These are phyloP conservation scores for Aproaerema taeniolella DNA, from an alignment of 2,888 invertebrate species.

Conservation along the genomic window DNA sequence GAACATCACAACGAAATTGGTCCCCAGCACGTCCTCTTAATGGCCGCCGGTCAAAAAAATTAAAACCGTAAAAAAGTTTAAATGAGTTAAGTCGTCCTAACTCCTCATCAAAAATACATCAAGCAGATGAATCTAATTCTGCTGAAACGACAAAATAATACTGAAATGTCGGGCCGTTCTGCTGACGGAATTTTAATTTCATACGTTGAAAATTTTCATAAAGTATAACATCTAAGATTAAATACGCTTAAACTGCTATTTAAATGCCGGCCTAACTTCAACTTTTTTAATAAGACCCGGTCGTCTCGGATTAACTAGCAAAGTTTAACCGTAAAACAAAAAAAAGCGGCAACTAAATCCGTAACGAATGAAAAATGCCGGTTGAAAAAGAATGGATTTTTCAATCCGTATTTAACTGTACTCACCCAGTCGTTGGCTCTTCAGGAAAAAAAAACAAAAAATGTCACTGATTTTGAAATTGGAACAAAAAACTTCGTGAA, in stretches of 20 bases:
- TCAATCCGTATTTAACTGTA: conserved; percentile 19
- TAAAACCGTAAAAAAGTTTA: not conserved
- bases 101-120: conserved; percentile 11
- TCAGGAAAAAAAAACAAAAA: conserved; percentile 24
- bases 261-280: conserved; percentile 41
- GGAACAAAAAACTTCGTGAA: conserved; percentile 24
- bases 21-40: too few relatives aligned
- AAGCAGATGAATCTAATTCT: conserved; percentile 7
- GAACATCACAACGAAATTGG: too few relatives aligned
- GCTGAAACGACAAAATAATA: conserved; percentile 10
- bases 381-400: conserved; percentile 29
- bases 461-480: conserved; percentile 31
- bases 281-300: conserved; percentile 63
- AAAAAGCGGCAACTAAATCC: conserved; percentile 39
- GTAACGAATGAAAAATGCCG: conserved; percentile 28
- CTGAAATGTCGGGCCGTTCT: conserved; percentile 7
- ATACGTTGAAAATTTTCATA: conserved; percentile 17
- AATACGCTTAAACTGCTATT: conserved; percentile 41
- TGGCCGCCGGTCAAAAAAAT: too few relatives aligned
- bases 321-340: conserved; percentile 48
- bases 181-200: conserved; percentile 12
- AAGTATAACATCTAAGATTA: conserved; percentile 25
- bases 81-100: not conserved
- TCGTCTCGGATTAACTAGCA: conserved; percentile 42
- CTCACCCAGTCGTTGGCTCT: conserved; percentile 29